Evolutionary conservation across 2,888 invertebrate genomes (phyloP), one percentile per base, ranked within the genome.

Genomic region (Fragum whitleyi): DNA sequence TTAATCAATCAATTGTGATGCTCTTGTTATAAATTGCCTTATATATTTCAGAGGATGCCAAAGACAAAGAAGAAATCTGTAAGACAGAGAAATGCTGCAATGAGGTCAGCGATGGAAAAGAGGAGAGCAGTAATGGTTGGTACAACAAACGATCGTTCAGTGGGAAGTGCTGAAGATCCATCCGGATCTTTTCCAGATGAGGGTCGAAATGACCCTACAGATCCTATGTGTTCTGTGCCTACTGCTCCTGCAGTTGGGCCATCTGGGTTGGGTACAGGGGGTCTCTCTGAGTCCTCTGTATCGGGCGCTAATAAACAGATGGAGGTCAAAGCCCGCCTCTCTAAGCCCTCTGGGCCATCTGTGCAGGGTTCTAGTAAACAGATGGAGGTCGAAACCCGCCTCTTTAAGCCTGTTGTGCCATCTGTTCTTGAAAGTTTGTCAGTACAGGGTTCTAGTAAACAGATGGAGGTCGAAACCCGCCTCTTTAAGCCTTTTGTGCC

Each of bases 341-440:
- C 53, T 53, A 9, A n/a, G 23, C 21, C 53, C n/a, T n/a, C n/a
- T 53, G 23, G 53, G 53, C 53, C 6, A 53, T 53, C 53, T 53
- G 53, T n/a, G 16, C 53, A 62, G 62, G 62, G 62, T n/a, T n/a
- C 62, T n/a, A 5, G 32, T 32, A 62, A 62, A 32, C 62, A 62
- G 62, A 62, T 32, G 62, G 62, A 36, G 62, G 62, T 62, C 21
- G 32, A 62, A n/a, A n/a, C 62, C 62, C 62, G 62, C 62, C 62
- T 36, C 62, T n/a, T 32, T 62, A 28, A 62, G 32, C 32, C 62
- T 32, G 19, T 32, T 28, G 29, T 28, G 62, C 62, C 62, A 32
- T 62, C 67, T 67, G 67, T n/a, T n/a, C n/a, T n/a, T n/a, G n/a
- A n/a, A n/a, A n/a, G n/a, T n/a, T n/a, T n/a, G n/a, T n/a, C n/a